phyloP scores from a whole-genome alignment of 2,888 invertebrate species.

The Drosophila vallismaia region DNA sequence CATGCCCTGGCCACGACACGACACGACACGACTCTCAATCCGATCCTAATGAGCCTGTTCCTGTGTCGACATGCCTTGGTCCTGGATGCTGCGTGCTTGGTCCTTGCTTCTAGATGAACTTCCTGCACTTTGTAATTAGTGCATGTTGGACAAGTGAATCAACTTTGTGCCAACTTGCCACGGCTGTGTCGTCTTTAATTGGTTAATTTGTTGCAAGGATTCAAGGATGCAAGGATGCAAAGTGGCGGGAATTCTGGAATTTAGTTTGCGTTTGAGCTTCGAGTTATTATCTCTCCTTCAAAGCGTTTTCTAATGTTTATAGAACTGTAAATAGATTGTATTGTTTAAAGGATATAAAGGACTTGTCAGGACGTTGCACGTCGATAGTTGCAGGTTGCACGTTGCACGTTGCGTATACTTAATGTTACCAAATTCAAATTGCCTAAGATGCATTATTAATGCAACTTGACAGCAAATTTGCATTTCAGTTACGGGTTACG shows the following conservation, averaged over 20 bases:
- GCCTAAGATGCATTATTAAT: slow-evolving; percentile 34
- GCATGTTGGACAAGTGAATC: slow-evolving; percentile 39
- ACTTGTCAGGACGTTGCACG: slow-evolving; percentile 6
- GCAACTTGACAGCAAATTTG: slow-evolving; percentile 25
- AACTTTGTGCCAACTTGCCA: slow-evolving; percentile 33
- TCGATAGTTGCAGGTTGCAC: neutral
- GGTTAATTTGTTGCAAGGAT: slow-evolving; percentile 26
- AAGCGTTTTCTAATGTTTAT: too few species aligned
- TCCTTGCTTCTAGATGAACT: slow-evolving; percentile 7
- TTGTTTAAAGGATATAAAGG: too few species aligned
- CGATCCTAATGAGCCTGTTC: slow-evolving; percentile 38
- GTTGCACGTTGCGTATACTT: slow-evolving; percentile 25
- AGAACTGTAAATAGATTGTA: too few species aligned
- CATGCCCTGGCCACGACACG: neutral
- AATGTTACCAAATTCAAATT: slow-evolving; percentile 30
- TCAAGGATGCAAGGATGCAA: neutral
- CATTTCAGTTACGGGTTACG: neutral
- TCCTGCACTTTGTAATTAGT: slow-evolving; percentile 43
- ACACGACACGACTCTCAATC: slow-evolving; percentile 12
- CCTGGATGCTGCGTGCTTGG: too few species aligned
- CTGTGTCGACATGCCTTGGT: slow-evolving; percentile 5
- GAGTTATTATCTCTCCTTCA: too few species aligned
- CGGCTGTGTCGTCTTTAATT: slow-evolving; percentile 38
- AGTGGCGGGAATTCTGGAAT: too few species aligned
- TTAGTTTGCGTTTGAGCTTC: too few species aligned